Evolutionary conservation across 2,113 vertebrate species (phyloP), one percentile per base, ranked within the genome.

Genomic region (Melanerpes formicivorus): DNA sequence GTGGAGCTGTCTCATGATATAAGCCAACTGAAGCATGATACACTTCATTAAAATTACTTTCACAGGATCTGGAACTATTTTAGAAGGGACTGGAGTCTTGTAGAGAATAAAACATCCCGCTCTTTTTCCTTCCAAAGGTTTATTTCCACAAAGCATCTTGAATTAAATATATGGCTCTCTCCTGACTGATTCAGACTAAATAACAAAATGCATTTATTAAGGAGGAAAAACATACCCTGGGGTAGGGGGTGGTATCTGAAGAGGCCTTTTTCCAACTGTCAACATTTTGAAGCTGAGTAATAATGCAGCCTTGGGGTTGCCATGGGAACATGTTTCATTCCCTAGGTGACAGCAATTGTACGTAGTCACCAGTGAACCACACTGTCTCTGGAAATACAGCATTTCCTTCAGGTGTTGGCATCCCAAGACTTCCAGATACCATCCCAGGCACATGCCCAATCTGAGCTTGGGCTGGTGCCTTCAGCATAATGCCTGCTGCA

Each of bases 311-410:
- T 93, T 95, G 96, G 78, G 70, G 96, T 98, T 97, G 96, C 98
- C 96, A 97, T 98, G 82, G 97, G 95, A 98, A 98, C 97, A 2
- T 42, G 83, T 80, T 96, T 97, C 96, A 97, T 97, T 84, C 95
- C 97, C 98, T 98, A 97, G 97, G 98, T 97, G 98, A 98, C 95
- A 97, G 97, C 79, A 16, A 92, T 66, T 67, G 81, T 94, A 96
- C 97, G 96, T 96, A 84, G 93, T 98, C 98, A 98, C 90, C 80
- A 87, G 55, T 92, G 94, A 97, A 96, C 96, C 26, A 54, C 97
- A 82, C 90, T 50, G 42, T 90, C 91, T 96, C 88, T 69, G 94
- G 95, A 96, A 96, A 93, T 86, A 85, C 77, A 66, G 37, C 82
- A 56, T 73, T 94, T 90, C 93, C 91, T 80, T 95, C 84, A 88